Evolutionary conservation across 2,797 vertebrate species (phyloP).

Genomic region (Pipistrellus nathusii): DNA sequence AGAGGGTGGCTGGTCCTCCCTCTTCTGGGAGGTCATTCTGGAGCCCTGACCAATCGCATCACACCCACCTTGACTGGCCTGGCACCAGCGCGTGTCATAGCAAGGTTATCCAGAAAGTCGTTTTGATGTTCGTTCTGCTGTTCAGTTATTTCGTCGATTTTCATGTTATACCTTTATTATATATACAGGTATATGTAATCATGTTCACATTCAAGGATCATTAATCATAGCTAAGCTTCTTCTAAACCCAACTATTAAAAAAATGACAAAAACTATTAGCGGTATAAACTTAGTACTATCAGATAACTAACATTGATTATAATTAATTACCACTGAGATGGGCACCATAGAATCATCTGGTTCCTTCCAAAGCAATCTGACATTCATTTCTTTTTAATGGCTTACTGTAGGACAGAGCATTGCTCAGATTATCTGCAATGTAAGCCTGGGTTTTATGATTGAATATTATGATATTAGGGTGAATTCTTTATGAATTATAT

Average conservation of each 20-base stretch:
- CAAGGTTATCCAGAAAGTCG: no score
- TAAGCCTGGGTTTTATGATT: neutral
- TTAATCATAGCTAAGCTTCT: neutral
- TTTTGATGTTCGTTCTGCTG: no score
- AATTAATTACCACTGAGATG: neutral
- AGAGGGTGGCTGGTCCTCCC: no score
- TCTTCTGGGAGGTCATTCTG: no score
- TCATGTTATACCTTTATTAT: no score
- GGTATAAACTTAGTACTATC: neutral
- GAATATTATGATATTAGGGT: neutral
- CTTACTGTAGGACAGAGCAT: neutral
- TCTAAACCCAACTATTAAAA: neutral
- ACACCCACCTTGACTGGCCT: no score
- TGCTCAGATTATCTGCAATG: neutral
- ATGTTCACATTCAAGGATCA: neutral
- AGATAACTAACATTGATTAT: neutral
- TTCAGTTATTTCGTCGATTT: accelerated
- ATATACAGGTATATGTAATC: neutral
- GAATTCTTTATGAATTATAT: neutral
- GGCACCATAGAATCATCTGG: neutral
- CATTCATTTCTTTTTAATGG: slow-evolving; percentile 23
- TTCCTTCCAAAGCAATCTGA: neutral
- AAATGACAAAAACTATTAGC: neutral
- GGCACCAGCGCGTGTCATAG: no score
- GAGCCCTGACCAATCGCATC: no score